Evolutionary conservation across 1,140 invertebrate species (phyloP).

Genomic region (Sitobion miscanthi): DNA sequence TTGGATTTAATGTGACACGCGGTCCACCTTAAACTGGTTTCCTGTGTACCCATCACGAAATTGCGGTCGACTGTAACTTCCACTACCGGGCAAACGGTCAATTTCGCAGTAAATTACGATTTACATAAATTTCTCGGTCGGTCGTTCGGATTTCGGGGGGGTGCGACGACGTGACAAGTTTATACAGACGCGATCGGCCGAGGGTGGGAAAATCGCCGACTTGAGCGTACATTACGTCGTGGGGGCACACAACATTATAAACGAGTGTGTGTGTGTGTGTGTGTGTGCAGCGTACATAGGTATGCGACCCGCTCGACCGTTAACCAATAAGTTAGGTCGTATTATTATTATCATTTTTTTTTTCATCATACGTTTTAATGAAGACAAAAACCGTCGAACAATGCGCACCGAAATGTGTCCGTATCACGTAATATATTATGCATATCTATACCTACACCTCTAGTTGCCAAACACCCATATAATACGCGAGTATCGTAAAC

Average conservation of each 20-base stretch:
- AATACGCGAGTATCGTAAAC: neutral
- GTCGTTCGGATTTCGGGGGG: neutral
- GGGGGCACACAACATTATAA: neutral
- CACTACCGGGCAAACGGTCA: neutral
- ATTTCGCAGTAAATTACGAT: constrained; percentile 53
- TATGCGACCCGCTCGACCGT: constrained; percentile 24
- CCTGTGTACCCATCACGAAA: neutral
- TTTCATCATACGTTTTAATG: constrained; percentile 35
- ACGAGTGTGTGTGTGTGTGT: neutral
- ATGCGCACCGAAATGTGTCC: neutral
- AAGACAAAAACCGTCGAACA: constrained; percentile 20
- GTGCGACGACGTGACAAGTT: neutral
- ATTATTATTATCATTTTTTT: neutral
- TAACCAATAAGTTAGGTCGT: constrained; percentile 36
- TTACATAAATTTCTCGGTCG: constrained; percentile 50
- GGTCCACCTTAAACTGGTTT: neutral
- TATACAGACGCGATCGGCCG: neutral
- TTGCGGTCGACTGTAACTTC: constrained; percentile 16
- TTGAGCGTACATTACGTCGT: neutral
- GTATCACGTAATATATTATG: neutral
- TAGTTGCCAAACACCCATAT: constrained; percentile 23
- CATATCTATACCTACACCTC: neutral
- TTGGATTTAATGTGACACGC: neutral
- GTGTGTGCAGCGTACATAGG: neutral
- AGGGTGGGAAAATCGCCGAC: constrained; percentile 38